Conservation (phyloP, 2,113 vertebrate genomes). For the Myxocyprinus asiaticus region DNA sequence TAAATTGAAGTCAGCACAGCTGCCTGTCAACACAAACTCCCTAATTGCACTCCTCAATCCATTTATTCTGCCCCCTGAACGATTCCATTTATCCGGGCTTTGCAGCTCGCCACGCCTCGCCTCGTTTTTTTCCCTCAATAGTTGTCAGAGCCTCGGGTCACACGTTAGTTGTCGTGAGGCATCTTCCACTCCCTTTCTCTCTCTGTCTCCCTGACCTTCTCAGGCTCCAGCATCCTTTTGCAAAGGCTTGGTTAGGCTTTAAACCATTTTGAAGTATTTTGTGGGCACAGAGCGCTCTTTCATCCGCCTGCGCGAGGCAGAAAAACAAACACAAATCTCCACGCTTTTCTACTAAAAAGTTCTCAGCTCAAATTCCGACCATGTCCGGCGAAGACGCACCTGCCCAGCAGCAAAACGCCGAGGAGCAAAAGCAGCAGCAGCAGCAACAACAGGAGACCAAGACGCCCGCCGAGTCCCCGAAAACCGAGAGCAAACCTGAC, state of each 20-base stretch:
- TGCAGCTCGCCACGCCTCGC: conserved; percentile 64
- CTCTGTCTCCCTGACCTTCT: conserved; percentile 40
- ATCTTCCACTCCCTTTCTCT: conserved; percentile 58
- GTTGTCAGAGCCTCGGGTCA: conserved; percentile 69
- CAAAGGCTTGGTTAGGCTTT: neutral
- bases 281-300: neutral
- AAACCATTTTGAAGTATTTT: neutral
- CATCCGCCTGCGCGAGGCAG: conserved; percentile 4
- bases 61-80: conserved; percentile 10
- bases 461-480: conserved; percentile 73
- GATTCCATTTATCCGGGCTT: conserved; percentile 68
- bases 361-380: conserved; percentile 25
- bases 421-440: conserved; percentile 72
- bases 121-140: conserved; percentile 63
- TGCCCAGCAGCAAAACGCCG: conserved; percentile 78
- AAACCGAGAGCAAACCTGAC: conserved; percentile 73
- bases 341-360: conserved; percentile 19
- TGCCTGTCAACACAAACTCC: neutral
- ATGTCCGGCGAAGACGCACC: conserved; percentile 84
- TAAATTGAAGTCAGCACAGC: conserved; percentile 43
- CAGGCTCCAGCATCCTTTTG: conserved; percentile 29
- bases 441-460: conserved; percentile 60
- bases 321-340: conserved; percentile 19
- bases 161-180: conserved; percentile 66
- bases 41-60: neutral